Evolutionary conservation across 2,113 vertebrate genomes (phyloP).

Genomic region (Nothoprocta pentlandii): DNA sequence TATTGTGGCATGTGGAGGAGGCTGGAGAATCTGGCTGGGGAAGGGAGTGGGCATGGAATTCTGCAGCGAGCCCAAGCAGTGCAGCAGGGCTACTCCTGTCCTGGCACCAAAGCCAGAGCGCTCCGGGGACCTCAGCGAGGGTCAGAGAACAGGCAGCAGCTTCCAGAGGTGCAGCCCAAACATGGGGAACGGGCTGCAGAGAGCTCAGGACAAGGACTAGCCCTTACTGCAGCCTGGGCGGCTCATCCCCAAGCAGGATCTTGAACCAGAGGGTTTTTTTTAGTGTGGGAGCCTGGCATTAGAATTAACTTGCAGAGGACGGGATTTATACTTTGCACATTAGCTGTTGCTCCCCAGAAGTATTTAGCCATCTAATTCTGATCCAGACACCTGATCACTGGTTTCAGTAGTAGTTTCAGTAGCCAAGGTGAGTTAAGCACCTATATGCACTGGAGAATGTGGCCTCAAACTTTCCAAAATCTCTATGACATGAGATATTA

Average conservation of each 20-base stretch:
- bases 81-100: neutral
- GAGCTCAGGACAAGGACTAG: too few relatives aligned
- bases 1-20: neutral
- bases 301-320: neutral
- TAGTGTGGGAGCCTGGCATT: neutral
- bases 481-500: neutral
- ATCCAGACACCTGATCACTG: neutral
- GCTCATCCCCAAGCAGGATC: neutral
- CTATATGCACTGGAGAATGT: neutral
- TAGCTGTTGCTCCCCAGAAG: neutral
- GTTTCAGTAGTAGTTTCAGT: neutral
- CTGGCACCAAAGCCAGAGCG: neutral
- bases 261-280: neutral
- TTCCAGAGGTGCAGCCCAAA: neutral
- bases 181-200: accelerated
- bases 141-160: neutral
- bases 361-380: neutral
- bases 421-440: neutral
- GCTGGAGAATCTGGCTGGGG: neutral
- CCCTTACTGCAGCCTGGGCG: neutral
- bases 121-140: neutral
- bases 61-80: accelerated
- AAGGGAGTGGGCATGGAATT: neutral
- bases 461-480: neutral
- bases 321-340: accelerated